These are phyloP conservation scores for Euplexia lucipara DNA, from an alignment of 2,888 invertebrate species.

Conservation along the genomic window DNA sequence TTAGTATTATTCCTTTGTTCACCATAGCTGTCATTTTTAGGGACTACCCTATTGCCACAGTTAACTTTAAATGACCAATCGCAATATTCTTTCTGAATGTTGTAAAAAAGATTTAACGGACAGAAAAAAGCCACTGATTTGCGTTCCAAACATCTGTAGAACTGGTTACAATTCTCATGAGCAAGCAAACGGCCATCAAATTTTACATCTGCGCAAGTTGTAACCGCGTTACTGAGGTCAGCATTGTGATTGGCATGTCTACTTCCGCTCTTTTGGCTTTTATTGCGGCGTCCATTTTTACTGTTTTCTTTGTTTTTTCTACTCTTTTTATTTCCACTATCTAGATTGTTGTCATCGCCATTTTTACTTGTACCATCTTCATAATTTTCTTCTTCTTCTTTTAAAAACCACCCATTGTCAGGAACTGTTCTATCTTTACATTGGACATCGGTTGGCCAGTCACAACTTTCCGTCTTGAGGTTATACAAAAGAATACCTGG, in stretches of 20 bases:
- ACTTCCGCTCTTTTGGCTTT: neutral
- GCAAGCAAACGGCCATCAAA: slow-evolving; percentile 63
- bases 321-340: neutral
- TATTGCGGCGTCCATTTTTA: neutral
- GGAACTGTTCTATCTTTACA: slow-evolving; percentile 68
- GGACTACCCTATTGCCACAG: slow-evolving; percentile 58
- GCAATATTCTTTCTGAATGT: slow-evolving; percentile 63
- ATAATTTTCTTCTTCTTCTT: slow-evolving; percentile 3
- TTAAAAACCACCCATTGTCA: slow-evolving; percentile 6
- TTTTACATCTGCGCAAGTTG: slow-evolving; percentile 62
- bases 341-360: neutral
- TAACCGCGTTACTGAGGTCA: slow-evolving; percentile 62
- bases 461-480: slow-evolving; percentile 66
- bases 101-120: slow-evolving; percentile 58
- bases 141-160: slow-evolving; percentile 65
- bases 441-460: slow-evolving; percentile 73
- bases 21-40: slow-evolving; percentile 4
- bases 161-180: slow-evolving; percentile 70
- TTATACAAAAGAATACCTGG: slow-evolving; percentile 68
- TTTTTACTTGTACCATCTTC: neutral
- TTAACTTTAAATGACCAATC: slow-evolving; percentile 65
- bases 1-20: slow-evolving; percentile 30
- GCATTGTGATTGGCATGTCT: neutral
- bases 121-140: slow-evolving; percentile 58
- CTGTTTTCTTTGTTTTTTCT: neutral